A percentile compares a stretch with the other conserved stretches of the same genome.
Evolutionary conservation across 2,113 vertebrate species (phyloP).

Genomic region (Dendrocopos noguchii): DNA sequence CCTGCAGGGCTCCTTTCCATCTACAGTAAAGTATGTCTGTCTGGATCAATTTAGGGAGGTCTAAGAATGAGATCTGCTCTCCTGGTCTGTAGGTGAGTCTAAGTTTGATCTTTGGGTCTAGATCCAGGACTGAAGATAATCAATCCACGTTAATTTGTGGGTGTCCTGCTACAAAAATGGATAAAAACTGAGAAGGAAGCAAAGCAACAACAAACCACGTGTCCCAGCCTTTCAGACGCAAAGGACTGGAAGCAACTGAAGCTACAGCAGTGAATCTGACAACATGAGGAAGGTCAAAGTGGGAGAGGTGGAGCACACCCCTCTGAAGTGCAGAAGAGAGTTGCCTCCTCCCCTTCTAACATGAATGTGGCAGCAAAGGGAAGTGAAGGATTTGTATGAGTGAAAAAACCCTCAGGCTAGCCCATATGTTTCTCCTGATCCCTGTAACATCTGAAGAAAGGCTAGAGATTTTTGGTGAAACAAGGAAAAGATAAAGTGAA

Average conservation of each 20-base stretch:
- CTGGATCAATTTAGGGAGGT: not conserved
- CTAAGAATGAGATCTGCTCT: not conserved
- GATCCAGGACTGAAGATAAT: not conserved
- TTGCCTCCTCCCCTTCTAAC: not conserved
- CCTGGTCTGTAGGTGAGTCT: not conserved
- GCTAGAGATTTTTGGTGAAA: not conserved
- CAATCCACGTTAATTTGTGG: not conserved
- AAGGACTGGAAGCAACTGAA: not conserved
- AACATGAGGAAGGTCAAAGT: not conserved
- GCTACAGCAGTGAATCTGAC: not conserved
- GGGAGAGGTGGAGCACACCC: rapidly evolving
- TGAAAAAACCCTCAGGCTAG: not conserved
- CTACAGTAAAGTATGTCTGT: not conserved
- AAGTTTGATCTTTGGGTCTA: not conserved
- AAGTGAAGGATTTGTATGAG: not conserved
- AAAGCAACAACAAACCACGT: not conserved
- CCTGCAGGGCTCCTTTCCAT: not conserved
- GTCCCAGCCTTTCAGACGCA: not conserved
- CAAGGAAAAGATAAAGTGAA: not conserved
- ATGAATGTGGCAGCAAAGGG: not conserved
- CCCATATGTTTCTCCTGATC: not conserved
- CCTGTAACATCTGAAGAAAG: not conserved
- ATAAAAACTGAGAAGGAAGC: not conserved
- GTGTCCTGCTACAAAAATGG: not conserved
- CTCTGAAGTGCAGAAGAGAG: not conserved